These are phyloP conservation scores for Darevskia mixta DNA, from an alignment of 2,797 vertebrate genomes.

Conservation along the genomic window DNA sequence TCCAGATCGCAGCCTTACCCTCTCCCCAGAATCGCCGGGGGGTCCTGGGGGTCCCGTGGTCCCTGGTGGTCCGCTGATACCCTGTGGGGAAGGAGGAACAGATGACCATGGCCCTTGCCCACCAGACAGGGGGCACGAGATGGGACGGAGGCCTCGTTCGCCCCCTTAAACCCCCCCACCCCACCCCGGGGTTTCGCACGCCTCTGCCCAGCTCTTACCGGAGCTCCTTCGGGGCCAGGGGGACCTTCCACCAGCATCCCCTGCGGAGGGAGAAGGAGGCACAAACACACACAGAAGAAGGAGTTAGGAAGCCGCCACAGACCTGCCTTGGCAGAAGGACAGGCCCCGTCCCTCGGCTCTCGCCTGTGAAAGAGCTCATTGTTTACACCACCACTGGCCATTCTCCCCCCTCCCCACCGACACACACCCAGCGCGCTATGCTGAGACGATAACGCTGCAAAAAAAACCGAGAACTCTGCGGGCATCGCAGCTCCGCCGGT, in stretches of 20 bases:
- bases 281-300: no score
- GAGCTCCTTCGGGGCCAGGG: constrained; percentile 90
- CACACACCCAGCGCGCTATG: neutral
- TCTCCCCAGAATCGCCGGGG: constrained; percentile 89
- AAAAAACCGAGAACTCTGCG: neutral
- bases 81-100: constrained; percentile 70
- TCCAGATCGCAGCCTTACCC: constrained; percentile 77
- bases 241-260: constrained; percentile 94
- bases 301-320: neutral
- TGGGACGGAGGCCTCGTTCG: fast-evolving
- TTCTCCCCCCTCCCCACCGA: no score
- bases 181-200: neutral
- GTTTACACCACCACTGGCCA: neutral
- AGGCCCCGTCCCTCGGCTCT: neutral
- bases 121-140: neutral
- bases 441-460: no score
- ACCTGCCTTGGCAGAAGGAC: neutral
- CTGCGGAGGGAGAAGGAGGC: constrained; percentile 68
- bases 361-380: neutral
- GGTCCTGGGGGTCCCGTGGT: constrained; percentile 87
- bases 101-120: neutral
- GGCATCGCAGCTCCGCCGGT: neutral
- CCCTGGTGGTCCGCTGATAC: constrained; percentile 85
- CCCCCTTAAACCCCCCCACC: neutral
- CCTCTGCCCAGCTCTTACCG: constrained; percentile 82